Evolutionary conservation across 2,113 vertebrate species (phyloP).

Genomic region (Pungitius pungitius): DNA sequence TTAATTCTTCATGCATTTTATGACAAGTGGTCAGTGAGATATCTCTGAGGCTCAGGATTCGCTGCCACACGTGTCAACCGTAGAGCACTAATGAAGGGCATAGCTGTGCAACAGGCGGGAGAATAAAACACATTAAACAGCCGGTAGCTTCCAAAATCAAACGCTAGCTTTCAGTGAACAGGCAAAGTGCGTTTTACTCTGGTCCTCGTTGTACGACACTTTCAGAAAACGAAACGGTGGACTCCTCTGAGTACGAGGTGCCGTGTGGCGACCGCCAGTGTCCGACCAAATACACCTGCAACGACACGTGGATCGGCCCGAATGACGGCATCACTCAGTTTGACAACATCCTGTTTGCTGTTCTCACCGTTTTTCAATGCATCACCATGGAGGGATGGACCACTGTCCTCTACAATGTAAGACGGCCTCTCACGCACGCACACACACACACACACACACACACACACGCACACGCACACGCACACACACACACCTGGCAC

Average conservation of each 20-base stretch:
- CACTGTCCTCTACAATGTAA: conserved; percentile 96
- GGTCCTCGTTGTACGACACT: not conserved
- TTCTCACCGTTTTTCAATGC: conserved; percentile 99
- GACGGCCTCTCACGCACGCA: conserved; percentile 35
- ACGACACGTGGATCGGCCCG: conserved; percentile 90
- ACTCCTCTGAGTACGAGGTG: conserved; percentile 73
- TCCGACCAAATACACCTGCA: conserved; percentile 87
- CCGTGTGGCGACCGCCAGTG: conserved; percentile 91
- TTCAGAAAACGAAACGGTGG: conserved; percentile 75
- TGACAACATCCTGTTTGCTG: conserved; percentile 98
- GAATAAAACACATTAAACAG: no score
- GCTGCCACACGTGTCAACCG: not conserved
- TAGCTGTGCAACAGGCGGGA: not conserved
- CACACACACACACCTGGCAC: conserved; percentile 5
- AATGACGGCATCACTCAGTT: conserved; percentile 99
- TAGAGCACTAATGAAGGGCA: not conserved
- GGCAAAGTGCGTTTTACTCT: not conserved
- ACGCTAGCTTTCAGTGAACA: not conserved
- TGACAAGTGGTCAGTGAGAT: not conserved
- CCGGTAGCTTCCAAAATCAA: not conserved
- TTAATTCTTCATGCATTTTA: not conserved
- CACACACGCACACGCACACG: not conserved
- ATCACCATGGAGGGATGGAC: conserved; percentile 99
- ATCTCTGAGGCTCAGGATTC: not conserved
- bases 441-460: not conserved